Evolutionary conservation across 64 coral and sea anemone species (phyloP), one percentile per base, ranked within the genome.

Genomic region (Hydrozoanthus tunicans): DNA sequence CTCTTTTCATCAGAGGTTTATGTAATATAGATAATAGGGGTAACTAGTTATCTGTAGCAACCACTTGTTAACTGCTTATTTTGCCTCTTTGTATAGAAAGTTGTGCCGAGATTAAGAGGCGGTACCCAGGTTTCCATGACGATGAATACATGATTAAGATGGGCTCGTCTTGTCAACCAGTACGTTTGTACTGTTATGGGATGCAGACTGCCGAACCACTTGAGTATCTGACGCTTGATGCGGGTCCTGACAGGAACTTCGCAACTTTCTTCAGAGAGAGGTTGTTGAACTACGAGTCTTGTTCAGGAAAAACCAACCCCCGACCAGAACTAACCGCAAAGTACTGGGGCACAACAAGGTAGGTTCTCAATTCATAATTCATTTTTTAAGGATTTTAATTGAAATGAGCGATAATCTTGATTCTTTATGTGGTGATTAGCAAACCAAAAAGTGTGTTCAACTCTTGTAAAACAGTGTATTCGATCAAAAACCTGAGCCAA

Each of bases 321-420:
- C 73, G 89, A 80, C 97, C 97, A 4, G 79, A 93, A 53, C 79
- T 99, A 27, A 99, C 97, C 53, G 94, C 91, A 53, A 95, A 99
- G 58, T 96, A 94, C 89, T 99, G 97, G 97, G 97, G 97, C 54
- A 94, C 79, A 71, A 95, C 97, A 51, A 99, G 94, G 96, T 98
- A 73, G 17, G 90, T 92, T 20, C 20, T 51, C 23, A 13, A 53
- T 23, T 56, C 15, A 74, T 71, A 67, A 51, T 68, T 65, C 17
- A 43, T 56, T 52, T 56, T 13, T 17, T 83, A 7, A 20, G n/a
- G 10, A 4, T 5, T 14, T 88, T 0, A 5, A 4, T 11, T 67
- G 12, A 17, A 66, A 66, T 66, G 64, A 11, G 10, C 17, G 10
- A 66, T 15, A 66, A 66, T 5, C 32, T 43, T 43, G 32, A 5